phyloP scores from a whole-genome alignment of 2,797 vertebrate genomes.

The Coilia nasus region DNA sequence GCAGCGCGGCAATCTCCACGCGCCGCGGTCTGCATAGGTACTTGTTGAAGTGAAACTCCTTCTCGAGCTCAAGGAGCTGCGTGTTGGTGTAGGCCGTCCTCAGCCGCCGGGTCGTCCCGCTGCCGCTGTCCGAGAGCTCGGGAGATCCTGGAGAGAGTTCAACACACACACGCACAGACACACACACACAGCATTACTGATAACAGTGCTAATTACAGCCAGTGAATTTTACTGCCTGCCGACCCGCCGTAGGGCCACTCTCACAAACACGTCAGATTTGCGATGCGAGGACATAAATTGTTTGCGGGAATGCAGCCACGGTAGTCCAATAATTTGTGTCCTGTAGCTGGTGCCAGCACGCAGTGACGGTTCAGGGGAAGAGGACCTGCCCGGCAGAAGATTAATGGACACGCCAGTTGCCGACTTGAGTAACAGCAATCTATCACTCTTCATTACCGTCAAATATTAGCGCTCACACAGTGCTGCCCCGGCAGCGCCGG shows the following conservation, averaged over 20 bases:
- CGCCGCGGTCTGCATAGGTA: slow-evolving; percentile 94
- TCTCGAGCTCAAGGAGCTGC: slow-evolving; percentile 96
- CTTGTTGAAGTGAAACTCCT: slow-evolving; percentile 99
- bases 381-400: slow-evolving; percentile 23
- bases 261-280: slow-evolving; percentile 57
- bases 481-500: slow-evolving; percentile 83
- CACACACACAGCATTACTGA: slow-evolving; percentile 45
- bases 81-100: slow-evolving; percentile 97
- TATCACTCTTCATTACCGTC: slow-evolving; percentile 99
- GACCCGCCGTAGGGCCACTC: slow-evolving; percentile 40
- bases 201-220: slow-evolving; percentile 53
- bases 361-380: slow-evolving; percentile 67
- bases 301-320: slow-evolving; percentile 60
- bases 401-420: slow-evolving; percentile 4
- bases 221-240: slow-evolving; percentile 43
- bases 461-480: slow-evolving; percentile 89
- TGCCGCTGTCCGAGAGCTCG: slow-evolving; percentile 79
- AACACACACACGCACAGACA: slow-evolving; percentile 45
- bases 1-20: slow-evolving; percentile 90
- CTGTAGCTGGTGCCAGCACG: slow-evolving; percentile 65
- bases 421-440: slow-evolving; percentile 70
- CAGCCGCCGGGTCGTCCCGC: slow-evolving; percentile 82
- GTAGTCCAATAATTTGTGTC: slow-evolving; percentile 71
- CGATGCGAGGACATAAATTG: slow-evolving; percentile 76
- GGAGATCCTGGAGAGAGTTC: slow-evolving; percentile 72